A percentile compares a stretch with the other conserved stretches of the same genome.
These are phyloP conservation scores for Acheta domesticus DNA, from an alignment of 2,888 invertebrate species.

Conservation along the genomic window DNA sequence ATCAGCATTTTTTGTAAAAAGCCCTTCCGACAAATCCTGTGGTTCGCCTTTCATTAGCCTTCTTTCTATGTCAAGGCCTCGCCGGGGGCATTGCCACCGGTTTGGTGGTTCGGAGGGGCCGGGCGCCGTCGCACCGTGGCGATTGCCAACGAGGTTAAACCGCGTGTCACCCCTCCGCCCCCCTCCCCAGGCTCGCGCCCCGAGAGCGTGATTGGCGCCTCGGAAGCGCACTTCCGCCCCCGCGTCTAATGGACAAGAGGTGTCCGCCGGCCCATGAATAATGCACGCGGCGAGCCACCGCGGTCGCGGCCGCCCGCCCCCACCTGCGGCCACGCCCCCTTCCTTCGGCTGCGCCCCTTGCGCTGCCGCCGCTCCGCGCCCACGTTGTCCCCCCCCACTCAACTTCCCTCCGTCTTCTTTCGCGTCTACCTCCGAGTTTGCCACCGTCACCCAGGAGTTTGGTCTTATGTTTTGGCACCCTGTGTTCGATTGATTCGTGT, in stretches of 20 bases:
- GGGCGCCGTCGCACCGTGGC: background rate
- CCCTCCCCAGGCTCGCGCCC: background rate
- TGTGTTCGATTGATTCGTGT: too few relatives aligned
- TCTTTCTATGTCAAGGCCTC: too few relatives aligned
- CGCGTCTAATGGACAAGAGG: conserved; percentile 4
- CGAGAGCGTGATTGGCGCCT: conserved; percentile 6
- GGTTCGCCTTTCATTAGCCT: too few relatives aligned
- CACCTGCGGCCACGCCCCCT: background rate
- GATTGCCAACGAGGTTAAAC: background rate
- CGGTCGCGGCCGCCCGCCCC: background rate
- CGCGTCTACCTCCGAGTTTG: too few relatives aligned
- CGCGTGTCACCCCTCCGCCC: background rate
- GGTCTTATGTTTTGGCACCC: too few relatives aligned
- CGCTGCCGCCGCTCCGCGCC: background rate
- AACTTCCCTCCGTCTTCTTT: too few relatives aligned
- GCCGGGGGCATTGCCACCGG: too few relatives aligned
- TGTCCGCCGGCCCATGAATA: conserved; percentile 18
- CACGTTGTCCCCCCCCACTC: background rate
- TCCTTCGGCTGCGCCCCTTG: background rate
- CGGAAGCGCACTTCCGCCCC: conserved; percentile 8
- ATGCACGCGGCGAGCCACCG: background rate
- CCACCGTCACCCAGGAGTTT: too few relatives aligned
- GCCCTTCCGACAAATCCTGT: too few relatives aligned
- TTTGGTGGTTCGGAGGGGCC: background rate
- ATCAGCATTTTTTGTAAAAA: too few relatives aligned